Percentiles rank a stretch among this genome's conserved stretches.
These are phyloP conservation scores for Tinea trinotella DNA, from an alignment of 2,888 invertebrate species.

Conservation along the genomic window DNA sequence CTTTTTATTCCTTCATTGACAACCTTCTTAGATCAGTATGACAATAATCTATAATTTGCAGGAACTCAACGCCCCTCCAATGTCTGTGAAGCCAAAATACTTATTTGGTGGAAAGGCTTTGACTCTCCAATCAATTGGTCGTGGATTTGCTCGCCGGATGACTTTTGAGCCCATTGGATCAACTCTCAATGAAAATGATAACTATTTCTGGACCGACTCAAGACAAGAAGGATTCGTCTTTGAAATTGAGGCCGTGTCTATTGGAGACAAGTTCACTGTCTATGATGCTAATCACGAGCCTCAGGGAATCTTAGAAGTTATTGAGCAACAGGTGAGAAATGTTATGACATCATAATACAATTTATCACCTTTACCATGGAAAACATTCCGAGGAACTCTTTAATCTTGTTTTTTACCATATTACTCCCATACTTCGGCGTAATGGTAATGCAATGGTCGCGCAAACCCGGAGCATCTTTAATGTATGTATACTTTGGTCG, in stretches of 20 bases:
- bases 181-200: constrained; percentile 76
- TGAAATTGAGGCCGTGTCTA: constrained; percentile 76
- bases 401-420: too few relatives aligned
- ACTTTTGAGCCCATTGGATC: constrained; percentile 78
- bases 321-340: constrained; percentile 75
- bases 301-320: constrained; percentile 77
- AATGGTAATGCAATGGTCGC: too few relatives aligned
- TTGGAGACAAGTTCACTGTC: constrained; percentile 81
- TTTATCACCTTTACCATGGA: too few relatives aligned
- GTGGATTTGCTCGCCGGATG: constrained; percentile 81
- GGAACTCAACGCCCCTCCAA: constrained; percentile 54
- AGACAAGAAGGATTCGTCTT: constrained; percentile 81
- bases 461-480: too few relatives aligned
- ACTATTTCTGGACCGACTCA: constrained; percentile 86
- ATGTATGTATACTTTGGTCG: too few relatives aligned
- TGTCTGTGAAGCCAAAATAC: constrained; percentile 65
- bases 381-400: too few relatives aligned
- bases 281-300: constrained; percentile 77
- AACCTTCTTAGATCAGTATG: constrained; percentile 25
- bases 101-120: constrained; percentile 79
- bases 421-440: too few relatives aligned
- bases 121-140: constrained; percentile 77
- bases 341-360: too few relatives aligned
- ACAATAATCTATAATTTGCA: constrained; percentile 47
- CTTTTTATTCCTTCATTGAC: constrained; percentile 2